Conservation (phyloP, 2,113 vertebrate species). For the Oryzias woworae region DNA sequence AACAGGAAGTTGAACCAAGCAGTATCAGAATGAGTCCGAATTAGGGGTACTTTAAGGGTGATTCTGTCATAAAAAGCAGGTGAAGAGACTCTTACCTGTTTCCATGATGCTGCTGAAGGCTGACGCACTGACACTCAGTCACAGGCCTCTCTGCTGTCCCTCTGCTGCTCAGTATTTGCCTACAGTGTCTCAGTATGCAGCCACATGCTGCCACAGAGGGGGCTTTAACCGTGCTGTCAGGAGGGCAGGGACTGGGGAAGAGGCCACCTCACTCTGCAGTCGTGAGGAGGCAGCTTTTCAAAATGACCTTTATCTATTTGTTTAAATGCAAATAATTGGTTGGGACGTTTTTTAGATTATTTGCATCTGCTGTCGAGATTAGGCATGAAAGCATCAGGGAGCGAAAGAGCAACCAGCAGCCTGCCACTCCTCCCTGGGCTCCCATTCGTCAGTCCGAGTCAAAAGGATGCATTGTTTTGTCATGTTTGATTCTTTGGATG, state of each 20-base stretch:
- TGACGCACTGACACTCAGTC: constrained; percentile 12
- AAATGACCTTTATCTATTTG: constrained; percentile 80
- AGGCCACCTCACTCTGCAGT: constrained; percentile 55
- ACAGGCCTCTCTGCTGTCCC: constrained; percentile 45
- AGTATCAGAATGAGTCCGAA: too few species aligned
- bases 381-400: constrained; percentile 46
- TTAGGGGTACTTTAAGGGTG: too few species aligned
- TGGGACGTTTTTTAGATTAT: constrained; percentile 78
- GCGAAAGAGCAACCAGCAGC: constrained; percentile 26
- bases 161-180: constrained; percentile 47
- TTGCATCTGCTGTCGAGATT: constrained; percentile 80
- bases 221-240: constrained; percentile 57
- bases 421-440: constrained; percentile 13
- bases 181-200: constrained; percentile 53
- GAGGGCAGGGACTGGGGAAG: constrained; percentile 68
- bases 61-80: too few species aligned
- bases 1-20: too few species aligned
- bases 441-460: constrained; percentile 5
- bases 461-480: constrained; percentile 27
- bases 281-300: constrained; percentile 65
- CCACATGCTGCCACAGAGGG: constrained; percentile 55
- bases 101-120: constrained; percentile 71
- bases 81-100: constrained; percentile 65
- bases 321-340: constrained; percentile 81
- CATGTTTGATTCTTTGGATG: constrained; percentile 31